Conservation (phyloP, 2,888 invertebrate species). For the Oscheius onirici region DNA sequence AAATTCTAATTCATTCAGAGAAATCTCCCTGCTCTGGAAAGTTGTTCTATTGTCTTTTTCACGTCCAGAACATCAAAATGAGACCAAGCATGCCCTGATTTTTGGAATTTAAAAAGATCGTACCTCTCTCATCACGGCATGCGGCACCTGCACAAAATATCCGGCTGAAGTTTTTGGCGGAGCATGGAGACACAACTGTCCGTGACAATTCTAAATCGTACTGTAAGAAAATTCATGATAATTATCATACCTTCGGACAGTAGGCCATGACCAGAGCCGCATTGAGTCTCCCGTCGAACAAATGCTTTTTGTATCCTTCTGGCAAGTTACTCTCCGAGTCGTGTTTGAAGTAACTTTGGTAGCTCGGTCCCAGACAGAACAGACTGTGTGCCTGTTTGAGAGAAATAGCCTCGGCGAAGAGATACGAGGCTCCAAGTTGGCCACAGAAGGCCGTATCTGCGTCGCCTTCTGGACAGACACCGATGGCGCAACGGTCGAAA, state of each 20-base stretch:
- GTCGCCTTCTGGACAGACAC: conserved; percentile 94
- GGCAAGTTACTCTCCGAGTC: conserved; percentile 99
- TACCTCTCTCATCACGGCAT: conserved; percentile 95
- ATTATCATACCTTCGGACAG: conserved; percentile 80
- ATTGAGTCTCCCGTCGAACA: conserved; percentile 97
- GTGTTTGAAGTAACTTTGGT: conserved; percentile 99
- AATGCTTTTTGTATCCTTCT: conserved; percentile 96
- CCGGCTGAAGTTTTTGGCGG: conserved; percentile 96
- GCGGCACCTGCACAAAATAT: conserved; percentile 98
- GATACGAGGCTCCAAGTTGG: conserved; percentile 96
- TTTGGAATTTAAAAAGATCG: background rate
- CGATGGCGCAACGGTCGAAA: conserved; percentile 99
- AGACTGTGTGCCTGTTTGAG: conserved; percentile 98
- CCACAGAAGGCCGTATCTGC: conserved; percentile 98
- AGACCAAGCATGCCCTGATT: background rate
- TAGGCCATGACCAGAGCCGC: conserved; percentile 98
- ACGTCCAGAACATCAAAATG: background rate
- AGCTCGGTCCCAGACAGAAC: conserved; percentile 96
- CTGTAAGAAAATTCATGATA: too few species aligned
- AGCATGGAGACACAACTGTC: conserved; percentile 96
- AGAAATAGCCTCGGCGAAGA: conserved; percentile 95
- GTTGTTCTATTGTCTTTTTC: too few species aligned
- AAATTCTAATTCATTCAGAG: too few species aligned
- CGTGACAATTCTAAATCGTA: conserved; percentile 83
- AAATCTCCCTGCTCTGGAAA: too few species aligned